Evolutionary conservation across 92 coral and sea anemone species (phyloP).

Genomic region (Phenganax stokvisi): DNA sequence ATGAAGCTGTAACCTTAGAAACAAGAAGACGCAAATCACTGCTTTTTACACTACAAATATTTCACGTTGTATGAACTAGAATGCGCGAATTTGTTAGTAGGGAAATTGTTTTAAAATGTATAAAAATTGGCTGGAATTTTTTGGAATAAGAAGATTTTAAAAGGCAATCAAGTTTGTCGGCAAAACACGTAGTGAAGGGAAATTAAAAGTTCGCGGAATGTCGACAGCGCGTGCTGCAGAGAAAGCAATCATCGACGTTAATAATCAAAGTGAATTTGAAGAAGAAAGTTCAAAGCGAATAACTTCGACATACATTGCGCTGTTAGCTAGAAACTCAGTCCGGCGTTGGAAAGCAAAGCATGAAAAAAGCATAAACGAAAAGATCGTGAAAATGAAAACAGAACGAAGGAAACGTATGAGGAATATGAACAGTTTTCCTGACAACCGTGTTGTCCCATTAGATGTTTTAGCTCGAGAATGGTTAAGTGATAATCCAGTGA

Average conservation of each 20-base stretch:
- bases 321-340: conserved; percentile 62
- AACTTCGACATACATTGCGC: conserved; percentile 64
- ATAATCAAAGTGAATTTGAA: conserved; percentile 50
- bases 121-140: no score
- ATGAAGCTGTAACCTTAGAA: conserved; percentile 22
- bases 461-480: conserved; percentile 88
- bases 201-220: conserved; percentile 24
- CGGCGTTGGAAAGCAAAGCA: conserved; percentile 72
- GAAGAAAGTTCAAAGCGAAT: conserved; percentile 47
- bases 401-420: conserved; percentile 72
- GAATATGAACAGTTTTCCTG: conserved; percentile 40
- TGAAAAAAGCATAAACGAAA: conserved; percentile 65
- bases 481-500: conserved; percentile 69
- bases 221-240: conserved; percentile 40
- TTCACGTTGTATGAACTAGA: no score
- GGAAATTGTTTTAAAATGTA: neutral
- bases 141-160: neutral
- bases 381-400: conserved; percentile 60
- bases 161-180: neutral
- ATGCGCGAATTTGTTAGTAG: neutral
- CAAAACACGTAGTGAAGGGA: neutral
- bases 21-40: neutral
- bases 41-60: neutral
- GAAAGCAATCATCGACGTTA: conserved; percentile 61
- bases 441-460: conserved; percentile 62